These are phyloP conservation scores for Pteria penguin DNA, from an alignment of 2,888 invertebrate species.

Conservation along the genomic window DNA sequence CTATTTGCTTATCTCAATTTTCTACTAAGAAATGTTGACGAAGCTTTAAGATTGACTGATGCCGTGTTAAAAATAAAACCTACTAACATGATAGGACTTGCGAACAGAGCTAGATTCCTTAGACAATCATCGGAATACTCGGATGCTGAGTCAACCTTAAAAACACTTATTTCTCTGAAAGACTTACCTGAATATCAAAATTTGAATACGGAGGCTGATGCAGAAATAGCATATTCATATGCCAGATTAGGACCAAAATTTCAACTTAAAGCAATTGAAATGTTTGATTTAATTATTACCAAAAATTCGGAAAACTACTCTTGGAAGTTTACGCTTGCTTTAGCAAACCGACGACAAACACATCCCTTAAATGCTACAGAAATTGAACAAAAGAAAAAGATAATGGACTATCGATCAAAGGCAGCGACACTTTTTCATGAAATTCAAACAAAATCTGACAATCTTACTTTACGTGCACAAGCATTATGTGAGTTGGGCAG, in stretches of 20 bases:
- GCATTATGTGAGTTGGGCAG: constrained; percentile 6
- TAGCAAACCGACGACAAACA: not conserved
- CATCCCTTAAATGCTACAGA: not conserved
- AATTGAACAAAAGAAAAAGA: not conserved
- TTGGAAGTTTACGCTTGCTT: constrained; percentile 16
- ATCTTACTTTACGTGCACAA: not conserved
- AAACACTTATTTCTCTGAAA: no score
- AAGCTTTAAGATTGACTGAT: not conserved
- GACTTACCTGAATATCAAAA: no score
- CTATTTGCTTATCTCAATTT: not conserved
- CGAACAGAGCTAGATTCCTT: not conserved
- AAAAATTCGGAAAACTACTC: not conserved
- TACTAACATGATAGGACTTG: not conserved
- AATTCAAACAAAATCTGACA: not conserved
- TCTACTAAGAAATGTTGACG: not conserved
- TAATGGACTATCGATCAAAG: no score
- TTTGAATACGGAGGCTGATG: not conserved
- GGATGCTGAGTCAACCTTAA: not conserved
- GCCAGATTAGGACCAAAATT: constrained; percentile 10
- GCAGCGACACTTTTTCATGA: not conserved
- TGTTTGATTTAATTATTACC: not conserved
- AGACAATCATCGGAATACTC: not conserved
- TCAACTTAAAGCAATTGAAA: not conserved
- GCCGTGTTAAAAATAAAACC: not conserved
- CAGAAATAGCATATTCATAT: constrained; percentile 15